A percentile compares a stretch with the other conserved stretches of the same genome.
These are phyloP conservation scores for Clanis bilineata DNA, from an alignment of 2,888 invertebrate genomes.

Conservation along the genomic window DNA sequence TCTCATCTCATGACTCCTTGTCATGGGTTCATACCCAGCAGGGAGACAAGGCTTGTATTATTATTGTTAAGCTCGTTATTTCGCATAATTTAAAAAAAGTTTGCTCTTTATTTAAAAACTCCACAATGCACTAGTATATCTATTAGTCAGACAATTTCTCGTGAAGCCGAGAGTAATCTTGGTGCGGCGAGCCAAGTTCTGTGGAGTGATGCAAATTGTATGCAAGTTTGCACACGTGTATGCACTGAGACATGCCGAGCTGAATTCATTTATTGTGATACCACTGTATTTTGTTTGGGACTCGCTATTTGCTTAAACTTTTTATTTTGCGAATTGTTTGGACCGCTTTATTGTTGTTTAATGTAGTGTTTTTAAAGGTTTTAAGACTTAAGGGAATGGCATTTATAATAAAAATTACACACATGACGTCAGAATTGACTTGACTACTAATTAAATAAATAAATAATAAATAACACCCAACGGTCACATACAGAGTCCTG, in stretches of 20 bases:
- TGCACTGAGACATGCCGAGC: background rate
- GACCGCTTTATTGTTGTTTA: background rate
- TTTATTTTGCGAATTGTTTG: background rate
- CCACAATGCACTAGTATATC: background rate
- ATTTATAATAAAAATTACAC: too few species aligned
- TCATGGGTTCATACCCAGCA: too few species aligned
- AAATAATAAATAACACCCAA: too few species aligned
- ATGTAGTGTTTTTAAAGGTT: too few species aligned
- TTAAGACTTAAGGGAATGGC: too few species aligned
- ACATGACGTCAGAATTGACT: too few species aligned
- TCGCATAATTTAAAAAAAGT: too few species aligned
- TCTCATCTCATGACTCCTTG: too few species aligned
- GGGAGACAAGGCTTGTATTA: too few species aligned
- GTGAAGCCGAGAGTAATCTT: constrained; percentile 18
- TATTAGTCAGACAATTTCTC: constrained; percentile 2
- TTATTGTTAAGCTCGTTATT: too few species aligned
- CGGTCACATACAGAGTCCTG: too few species aligned
- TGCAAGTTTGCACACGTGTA: constrained; percentile 25
- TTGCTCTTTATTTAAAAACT: background rate
- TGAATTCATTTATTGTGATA: constrained; percentile 15
- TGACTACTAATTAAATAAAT: too few species aligned
- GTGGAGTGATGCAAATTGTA: constrained; percentile 28
- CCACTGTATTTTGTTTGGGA: constrained; percentile 16
- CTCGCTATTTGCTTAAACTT: background rate
- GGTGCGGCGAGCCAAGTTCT: constrained; percentile 15